Evolutionary conservation across 2,113 vertebrate genomes (phyloP), one percentile per base, ranked within the genome.

Genomic region (Malurus alboscapulatus): DNA sequence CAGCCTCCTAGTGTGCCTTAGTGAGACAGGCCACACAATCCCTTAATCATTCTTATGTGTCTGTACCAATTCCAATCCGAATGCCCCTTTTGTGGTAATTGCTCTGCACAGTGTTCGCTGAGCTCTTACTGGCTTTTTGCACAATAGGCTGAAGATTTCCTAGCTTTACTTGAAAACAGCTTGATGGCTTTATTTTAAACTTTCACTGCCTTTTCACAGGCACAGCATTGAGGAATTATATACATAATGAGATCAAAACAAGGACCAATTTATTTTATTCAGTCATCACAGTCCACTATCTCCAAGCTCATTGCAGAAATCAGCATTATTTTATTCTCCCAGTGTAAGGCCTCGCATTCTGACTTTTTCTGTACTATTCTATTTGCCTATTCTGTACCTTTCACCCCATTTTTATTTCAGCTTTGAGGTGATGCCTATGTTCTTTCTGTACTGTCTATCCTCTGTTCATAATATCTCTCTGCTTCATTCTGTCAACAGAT

Each of bases 201-300:
- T 68, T 94, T 67, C 45, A 53, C 25, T 74, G 32, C 36, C 71
- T 95, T 92, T 92, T 68, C 78, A 79, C 22, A 42, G 45, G 45
- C 27, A 54, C 58, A 7, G 6, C 54, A 54, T 32, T 79, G 82
- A 91, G 76, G 78, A 95, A 87, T 91, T 92, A 91, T 69, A 79
- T 47, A 87, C 25, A 89, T 87, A 96, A 96, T 87, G 85, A 79
- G 75, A 94, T 95, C 90, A 94, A 96, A 96, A 91, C 54, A 95
- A 93, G 84, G 58, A 88, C 32, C 57, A 57, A 85, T 95, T 92
- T 95, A 89, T 95, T 94, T 94, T 85, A 84, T 91, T 91, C 92
- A 85, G 50, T 69, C 78, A 76, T 79, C 63, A 26, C 47, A 83
- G 54, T 47, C 50, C 51, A 65, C 45, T 84, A 68, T 79, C 57